A percentile compares a stretch with the other conserved stretches of the same genome.
Conservation (phyloP, 2,888 invertebrate species). For the Platycnemis pennipes region DNA sequence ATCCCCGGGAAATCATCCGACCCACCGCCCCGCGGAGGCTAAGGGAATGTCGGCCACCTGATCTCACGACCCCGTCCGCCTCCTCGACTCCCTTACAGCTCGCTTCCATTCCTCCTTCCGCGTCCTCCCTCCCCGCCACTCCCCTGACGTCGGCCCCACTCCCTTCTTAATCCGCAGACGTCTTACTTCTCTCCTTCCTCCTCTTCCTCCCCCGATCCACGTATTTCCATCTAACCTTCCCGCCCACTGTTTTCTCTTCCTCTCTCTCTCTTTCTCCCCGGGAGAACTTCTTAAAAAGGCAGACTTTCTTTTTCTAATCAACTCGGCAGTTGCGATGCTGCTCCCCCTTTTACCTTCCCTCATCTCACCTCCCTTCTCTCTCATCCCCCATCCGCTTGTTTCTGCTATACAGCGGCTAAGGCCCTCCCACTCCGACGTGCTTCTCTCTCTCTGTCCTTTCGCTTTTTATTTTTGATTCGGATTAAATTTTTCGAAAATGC, state of each 20-base stretch:
- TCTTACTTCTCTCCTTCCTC: background rate
- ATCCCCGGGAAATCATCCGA: background rate
- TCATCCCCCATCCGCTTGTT: background rate
- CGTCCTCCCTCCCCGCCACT: background rate
- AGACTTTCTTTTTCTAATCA: conserved; percentile 36
- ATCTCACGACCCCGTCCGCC: background rate
- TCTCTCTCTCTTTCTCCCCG: background rate
- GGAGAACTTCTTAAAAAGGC: conserved; percentile 22
- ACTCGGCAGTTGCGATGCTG: background rate
- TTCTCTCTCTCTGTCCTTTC: background rate
- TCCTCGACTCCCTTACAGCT: background rate
- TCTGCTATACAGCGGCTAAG: background rate
- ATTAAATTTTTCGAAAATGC: conserved; percentile 4
- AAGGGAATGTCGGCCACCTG: conserved; percentile 12
- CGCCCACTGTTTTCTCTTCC: background rate
- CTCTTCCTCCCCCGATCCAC: background rate
- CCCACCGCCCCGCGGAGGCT: conserved; percentile 21
- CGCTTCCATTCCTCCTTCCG: background rate
- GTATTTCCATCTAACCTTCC: background rate
- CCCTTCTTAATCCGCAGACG: background rate
- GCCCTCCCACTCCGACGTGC: background rate
- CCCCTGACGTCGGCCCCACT: background rate
- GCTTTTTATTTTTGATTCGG: background rate
- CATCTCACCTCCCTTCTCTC: background rate
- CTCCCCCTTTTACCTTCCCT: background rate